Evolutionary conservation across 2,113 vertebrate species (phyloP).

Genomic region (Micronycteris hirsuta): DNA sequence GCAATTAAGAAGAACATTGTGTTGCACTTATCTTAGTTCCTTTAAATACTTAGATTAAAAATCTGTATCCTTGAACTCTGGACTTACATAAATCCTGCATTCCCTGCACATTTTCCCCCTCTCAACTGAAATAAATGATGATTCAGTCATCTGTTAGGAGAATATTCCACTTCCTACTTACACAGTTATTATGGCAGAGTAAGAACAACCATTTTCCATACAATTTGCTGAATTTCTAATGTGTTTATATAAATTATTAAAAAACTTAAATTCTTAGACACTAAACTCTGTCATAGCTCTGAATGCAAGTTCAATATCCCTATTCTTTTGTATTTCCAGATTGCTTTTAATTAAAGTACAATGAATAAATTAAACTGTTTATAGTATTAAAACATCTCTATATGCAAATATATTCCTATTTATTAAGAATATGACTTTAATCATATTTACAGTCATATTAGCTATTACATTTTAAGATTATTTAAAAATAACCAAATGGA

Average conservation of each 20-base stretch:
- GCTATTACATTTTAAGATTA: neutral
- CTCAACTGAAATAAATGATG: neutral
- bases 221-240: constrained; percentile 24
- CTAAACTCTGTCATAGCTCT: neutral
- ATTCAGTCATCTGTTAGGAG: neutral
- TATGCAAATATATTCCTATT: neutral
- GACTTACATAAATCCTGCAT: constrained; percentile 4
- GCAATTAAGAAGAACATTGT: constrained; percentile 20
- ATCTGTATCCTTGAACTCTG: neutral
- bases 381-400: too few species aligned
- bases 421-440: neutral
- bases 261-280: constrained; percentile 31
- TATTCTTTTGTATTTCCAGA: neutral
- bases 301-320: neutral
- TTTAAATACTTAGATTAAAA: neutral
- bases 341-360: constrained; percentile 41
- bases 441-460: neutral
- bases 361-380: neutral
- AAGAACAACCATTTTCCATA: neutral
- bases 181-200: constrained; percentile 13
- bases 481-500: neutral
- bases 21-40: neutral
- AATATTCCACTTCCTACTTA: constrained; percentile 33
- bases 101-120: neutral
- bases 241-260: neutral